These are phyloP conservation scores for Geothlypis trichas DNA, from an alignment of 2,113 vertebrate genomes.

Conservation along the genomic window DNA sequence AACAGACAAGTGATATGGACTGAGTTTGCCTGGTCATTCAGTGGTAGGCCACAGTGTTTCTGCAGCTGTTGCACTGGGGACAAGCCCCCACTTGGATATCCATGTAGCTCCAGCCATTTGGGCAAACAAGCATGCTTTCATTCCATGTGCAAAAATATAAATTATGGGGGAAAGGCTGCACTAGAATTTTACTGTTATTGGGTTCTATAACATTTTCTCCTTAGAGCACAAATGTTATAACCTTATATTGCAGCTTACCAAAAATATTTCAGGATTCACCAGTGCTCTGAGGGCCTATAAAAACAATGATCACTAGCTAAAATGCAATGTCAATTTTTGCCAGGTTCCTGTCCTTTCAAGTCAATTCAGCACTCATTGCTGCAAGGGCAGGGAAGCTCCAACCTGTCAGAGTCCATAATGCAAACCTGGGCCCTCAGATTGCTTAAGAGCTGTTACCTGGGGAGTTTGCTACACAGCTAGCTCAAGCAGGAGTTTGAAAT, in stretches of 20 bases:
- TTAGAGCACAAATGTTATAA: not conserved
- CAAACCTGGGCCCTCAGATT: not conserved
- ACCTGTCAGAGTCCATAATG: not conserved
- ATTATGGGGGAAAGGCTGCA: not conserved
- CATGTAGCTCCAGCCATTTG: not conserved
- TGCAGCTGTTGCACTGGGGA: not conserved
- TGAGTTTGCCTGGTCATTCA: not conserved
- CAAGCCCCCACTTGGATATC: not conserved
- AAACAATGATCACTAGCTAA: not conserved
- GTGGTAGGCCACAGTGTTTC: not conserved
- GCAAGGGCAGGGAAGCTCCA: not conserved
- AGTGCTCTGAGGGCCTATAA: not conserved
- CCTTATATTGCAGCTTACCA: not conserved
- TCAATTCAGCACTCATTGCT: not conserved
- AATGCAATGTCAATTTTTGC: not conserved
- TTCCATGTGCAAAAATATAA: not conserved
- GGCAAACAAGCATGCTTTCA: not conserved
- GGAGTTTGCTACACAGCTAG: not conserved
- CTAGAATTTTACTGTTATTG: not conserved
- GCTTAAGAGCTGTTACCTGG: not conserved
- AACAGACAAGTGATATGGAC: not conserved
- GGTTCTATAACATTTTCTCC: not conserved
- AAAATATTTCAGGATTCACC: not conserved
- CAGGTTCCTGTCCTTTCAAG: not conserved
- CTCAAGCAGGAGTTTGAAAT: not conserved